These are phyloP conservation scores for Pasiphila rectangulata DNA, from an alignment of 2,888 invertebrate species.

Conservation along the genomic window DNA sequence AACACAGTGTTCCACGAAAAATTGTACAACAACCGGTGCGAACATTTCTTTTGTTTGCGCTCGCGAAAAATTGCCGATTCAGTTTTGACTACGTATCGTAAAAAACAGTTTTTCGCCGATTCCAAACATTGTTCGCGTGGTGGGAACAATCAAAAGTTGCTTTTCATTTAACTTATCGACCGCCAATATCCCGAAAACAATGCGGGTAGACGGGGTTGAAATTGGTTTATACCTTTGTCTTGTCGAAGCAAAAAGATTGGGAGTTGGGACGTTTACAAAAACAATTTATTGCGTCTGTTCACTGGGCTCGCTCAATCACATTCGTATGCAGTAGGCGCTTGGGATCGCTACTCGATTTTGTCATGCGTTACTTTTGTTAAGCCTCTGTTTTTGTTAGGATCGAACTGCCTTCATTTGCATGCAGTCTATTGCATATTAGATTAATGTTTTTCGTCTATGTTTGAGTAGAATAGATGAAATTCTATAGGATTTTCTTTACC, in stretches of 20 bases:
- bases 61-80: constrained; percentile 40
- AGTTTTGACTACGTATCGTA: constrained; percentile 38
- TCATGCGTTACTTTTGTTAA: constrained; percentile 18
- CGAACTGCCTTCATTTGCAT: constrained; percentile 16
- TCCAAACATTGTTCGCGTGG: constrained; percentile 41
- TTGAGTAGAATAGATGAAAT: too few relatives aligned
- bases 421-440: neutral
- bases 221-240: constrained; percentile 63
- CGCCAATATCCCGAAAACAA: constrained; percentile 49
- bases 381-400: constrained; percentile 10
- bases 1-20: constrained; percentile 7
- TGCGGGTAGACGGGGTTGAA: constrained; percentile 46
- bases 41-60: constrained; percentile 42
- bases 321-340: constrained; percentile 19
- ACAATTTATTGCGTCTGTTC: constrained; percentile 19
- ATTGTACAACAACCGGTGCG: constrained; percentile 28
- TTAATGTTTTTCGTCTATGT: neutral
- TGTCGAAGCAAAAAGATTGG: constrained; percentile 33
- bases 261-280: constrained; percentile 22
- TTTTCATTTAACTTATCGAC: constrained; percentile 65
- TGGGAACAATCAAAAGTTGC: constrained; percentile 61
- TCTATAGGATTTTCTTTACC: too few relatives aligned
- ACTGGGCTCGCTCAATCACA: constrained; percentile 20
- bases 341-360: constrained; percentile 18
- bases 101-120: constrained; percentile 33